Conservation (phyloP, 23 tunicate genomes). For the Botrylloides violaceus region DNA sequence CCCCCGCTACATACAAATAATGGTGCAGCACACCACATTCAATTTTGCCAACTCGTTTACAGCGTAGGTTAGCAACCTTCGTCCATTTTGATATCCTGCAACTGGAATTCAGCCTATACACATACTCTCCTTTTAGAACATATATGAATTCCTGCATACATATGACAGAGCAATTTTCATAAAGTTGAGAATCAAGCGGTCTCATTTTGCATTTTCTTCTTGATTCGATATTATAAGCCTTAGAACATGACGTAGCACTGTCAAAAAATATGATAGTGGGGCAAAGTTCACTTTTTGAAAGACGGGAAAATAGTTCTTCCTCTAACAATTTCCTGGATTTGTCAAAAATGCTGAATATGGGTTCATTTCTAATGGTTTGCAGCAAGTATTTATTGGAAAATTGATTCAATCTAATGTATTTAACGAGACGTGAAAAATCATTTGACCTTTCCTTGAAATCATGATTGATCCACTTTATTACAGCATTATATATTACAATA, state of each 20-base stretch:
- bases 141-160: slow-evolving; percentile 10
- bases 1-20: slow-evolving; percentile 16
- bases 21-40: slow-evolving; percentile 2
- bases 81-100: slow-evolving; percentile 1
- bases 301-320: slow-evolving; percentile 9
- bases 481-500: slow-evolving; percentile 1
- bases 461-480: slow-evolving; percentile 9
- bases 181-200: neutral
- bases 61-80: neutral
- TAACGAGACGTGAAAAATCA: slow-evolving; percentile 8
- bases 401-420: neutral
- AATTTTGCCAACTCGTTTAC: neutral
- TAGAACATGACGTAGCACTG: neutral
- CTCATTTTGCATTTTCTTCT: slow-evolving; percentile 2
- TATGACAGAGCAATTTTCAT: neutral
- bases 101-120: neutral
- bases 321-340: neutral
- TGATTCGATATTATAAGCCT: slow-evolving; percentile 19
- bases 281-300: slow-evolving; percentile 7
- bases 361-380: slow-evolving; percentile 20
- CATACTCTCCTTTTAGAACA: neutral
- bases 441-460: slow-evolving; percentile 3
- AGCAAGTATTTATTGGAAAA: slow-evolving; percentile 2
- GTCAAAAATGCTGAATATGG: slow-evolving; percentile 7
- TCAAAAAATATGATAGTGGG: slow-evolving; percentile 10